Conservation (phyloP, 2,113 vertebrate species). For the Philantomba maxwellii region DNA sequence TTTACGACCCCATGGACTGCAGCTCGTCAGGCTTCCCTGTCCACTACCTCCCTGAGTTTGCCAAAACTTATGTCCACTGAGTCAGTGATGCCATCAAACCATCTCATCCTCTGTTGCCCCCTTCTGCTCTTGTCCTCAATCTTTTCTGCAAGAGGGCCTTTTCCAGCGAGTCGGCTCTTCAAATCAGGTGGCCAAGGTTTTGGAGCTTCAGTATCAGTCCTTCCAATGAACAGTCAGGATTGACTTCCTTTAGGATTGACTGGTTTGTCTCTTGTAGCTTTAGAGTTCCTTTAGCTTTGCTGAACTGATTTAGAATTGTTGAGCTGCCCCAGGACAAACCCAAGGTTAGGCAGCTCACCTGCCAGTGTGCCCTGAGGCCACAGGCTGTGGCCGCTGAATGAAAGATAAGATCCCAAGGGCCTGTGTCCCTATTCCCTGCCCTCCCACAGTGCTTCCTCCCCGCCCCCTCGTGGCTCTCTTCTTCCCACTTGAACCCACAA, state of each 20-base stretch:
- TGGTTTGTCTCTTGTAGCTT: not conserved
- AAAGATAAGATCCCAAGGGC: not conserved
- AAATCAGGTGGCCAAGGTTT: not conserved
- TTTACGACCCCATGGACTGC: not conserved
- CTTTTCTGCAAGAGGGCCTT: not conserved
- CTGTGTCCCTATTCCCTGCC: not conserved
- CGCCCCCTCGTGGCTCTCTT: fast-evolving
- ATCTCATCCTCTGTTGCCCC: not conserved
- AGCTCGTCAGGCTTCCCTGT: not conserved
- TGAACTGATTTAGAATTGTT: not conserved
- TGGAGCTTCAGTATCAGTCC: not conserved
- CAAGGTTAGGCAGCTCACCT: not conserved
- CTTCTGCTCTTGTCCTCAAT: not conserved
- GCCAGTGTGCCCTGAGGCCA: not conserved
- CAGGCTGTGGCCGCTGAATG: not conserved
- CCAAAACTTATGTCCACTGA: not conserved
- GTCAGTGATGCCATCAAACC: not conserved
- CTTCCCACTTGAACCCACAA: no score
- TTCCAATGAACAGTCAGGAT: not conserved
- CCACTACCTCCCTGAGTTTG: not conserved
- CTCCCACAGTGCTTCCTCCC: not conserved
- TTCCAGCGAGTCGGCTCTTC: not conserved
- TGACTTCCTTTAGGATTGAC: not conserved
- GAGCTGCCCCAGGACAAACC: not conserved
- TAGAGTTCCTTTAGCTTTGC: not conserved